Evolutionary conservation across 1,140 invertebrate genomes (phyloP).

Genomic region (Macrobrachium rosenbergii): DNA sequence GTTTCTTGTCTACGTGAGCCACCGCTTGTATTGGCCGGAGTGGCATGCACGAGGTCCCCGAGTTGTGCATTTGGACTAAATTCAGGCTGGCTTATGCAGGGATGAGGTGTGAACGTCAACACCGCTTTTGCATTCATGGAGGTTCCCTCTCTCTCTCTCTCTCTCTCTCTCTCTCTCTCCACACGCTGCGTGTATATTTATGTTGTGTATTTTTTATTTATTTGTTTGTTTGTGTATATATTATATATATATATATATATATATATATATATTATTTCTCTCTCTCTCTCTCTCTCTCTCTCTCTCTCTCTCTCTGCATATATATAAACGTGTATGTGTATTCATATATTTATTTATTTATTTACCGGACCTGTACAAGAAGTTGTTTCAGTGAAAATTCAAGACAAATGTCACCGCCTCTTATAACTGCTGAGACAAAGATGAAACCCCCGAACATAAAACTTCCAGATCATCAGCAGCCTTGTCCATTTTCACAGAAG

Average conservation of each 20-base stretch:
- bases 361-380: not conserved
- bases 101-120: not conserved
- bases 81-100: no score
- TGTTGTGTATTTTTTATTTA: not conserved
- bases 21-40: no score
- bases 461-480: no score
- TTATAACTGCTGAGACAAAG: no score
- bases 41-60: no score
- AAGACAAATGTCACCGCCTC: no score
- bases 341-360: not conserved
- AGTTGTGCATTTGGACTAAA: no score
- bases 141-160: not conserved
- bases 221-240: no score
- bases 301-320: slow-evolving; percentile 7
- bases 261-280: not conserved
- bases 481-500: no score
- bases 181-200: not conserved
- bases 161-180: not conserved
- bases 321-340: not conserved
- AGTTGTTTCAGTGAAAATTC: no score
- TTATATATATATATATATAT: not conserved
- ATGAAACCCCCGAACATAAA: no score
- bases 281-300: slow-evolving; percentile 18
- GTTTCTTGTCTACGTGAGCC: no score
- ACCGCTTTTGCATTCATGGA: not conserved